phyloP scores from a whole-genome alignment of 2,888 invertebrate genomes.

The Aricia artaxerxes region DNA sequence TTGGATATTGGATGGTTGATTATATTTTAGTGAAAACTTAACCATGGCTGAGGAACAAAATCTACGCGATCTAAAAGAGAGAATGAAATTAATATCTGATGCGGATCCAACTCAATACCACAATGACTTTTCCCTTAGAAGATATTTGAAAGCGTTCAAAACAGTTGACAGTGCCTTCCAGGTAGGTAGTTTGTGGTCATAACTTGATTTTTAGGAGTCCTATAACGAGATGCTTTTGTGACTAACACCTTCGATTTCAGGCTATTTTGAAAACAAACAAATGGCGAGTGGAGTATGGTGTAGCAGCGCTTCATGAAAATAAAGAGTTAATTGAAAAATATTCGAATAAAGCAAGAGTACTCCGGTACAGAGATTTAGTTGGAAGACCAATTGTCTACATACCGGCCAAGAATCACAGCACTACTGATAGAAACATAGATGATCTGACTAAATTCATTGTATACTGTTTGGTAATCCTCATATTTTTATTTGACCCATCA shows the following conservation, averaged over 20 bases:
- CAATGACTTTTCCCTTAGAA: constrained; percentile 85
- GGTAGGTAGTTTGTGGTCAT: constrained; percentile 61
- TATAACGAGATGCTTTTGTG: not conserved
- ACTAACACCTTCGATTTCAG: constrained; percentile 59
- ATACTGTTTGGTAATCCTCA: constrained; percentile 81
- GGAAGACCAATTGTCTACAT: constrained; percentile 90
- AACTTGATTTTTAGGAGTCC: constrained; percentile 2
- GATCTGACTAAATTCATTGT: constrained; percentile 90
- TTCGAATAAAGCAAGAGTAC: constrained; percentile 83
- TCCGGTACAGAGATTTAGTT: constrained; percentile 85
- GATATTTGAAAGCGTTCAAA: constrained; percentile 88
- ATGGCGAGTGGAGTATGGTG: constrained; percentile 88
- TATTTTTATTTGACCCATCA: not conserved
- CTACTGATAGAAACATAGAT: constrained; percentile 86
- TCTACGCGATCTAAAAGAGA: constrained; percentile 83
- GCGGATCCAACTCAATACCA: constrained; percentile 88
- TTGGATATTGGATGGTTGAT: too few relatives aligned
- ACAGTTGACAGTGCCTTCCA: constrained; percentile 87
- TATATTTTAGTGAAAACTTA: not conserved
- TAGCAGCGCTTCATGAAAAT: constrained; percentile 79
- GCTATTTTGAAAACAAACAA: constrained; percentile 89
- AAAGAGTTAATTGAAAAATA: constrained; percentile 80
- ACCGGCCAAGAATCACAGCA: constrained; percentile 87
- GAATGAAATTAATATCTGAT: constrained; percentile 86
- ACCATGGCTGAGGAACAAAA: constrained; percentile 75